Percentiles rank a stretch among this genome's conserved stretches.
phyloP scores from a whole-genome alignment of 30 jellyfish, hydroid and myxozoan species.

The Hydractinia symbiolongicarpus region DNA sequence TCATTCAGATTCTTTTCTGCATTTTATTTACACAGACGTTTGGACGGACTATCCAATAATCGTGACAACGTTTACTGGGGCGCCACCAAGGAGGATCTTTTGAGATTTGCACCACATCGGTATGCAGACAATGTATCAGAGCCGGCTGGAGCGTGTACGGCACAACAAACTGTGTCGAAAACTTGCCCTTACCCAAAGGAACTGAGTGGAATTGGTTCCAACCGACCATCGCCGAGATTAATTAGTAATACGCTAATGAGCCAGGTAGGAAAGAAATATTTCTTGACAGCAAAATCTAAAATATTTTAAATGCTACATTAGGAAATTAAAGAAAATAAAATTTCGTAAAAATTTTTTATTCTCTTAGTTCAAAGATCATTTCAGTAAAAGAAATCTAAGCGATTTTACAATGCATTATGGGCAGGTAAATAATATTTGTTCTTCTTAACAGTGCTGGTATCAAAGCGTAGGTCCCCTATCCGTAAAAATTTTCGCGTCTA shows the following conservation, averaged over 20 bases:
- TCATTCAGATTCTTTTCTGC: too few species aligned
- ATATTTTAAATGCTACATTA: too few species aligned
- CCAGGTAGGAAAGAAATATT: slow-evolving; percentile 50
- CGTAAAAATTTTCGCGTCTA: too few species aligned
- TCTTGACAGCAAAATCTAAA: neutral
- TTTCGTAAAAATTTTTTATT: too few species aligned
- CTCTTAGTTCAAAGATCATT: slow-evolving; percentile 46
- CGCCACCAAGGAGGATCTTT: slow-evolving; percentile 51
- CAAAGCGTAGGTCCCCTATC: too few species aligned
- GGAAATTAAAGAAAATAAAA: too few species aligned
- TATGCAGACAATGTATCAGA: slow-evolving; percentile 70
- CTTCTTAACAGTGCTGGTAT: neutral
- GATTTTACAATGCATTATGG: slow-evolving; percentile 93
- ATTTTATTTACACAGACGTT: slow-evolving; percentile 40
- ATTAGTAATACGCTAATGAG: slow-evolving; percentile 76
- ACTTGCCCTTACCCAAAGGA: slow-evolving; percentile 84
- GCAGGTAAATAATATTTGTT: slow-evolving; percentile 44
- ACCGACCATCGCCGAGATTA: slow-evolving; percentile 79
- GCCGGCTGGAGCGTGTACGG: slow-evolving; percentile 88
- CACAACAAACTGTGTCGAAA: slow-evolving; percentile 27
- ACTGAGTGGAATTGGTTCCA: slow-evolving; percentile 81
- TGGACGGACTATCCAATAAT: slow-evolving; percentile 73
- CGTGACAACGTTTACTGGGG: slow-evolving; percentile 66
- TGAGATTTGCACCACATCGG: slow-evolving; percentile 56
- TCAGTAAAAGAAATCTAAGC: slow-evolving; percentile 72